These are phyloP conservation scores for Scartelaos histophorus DNA, from an alignment of 2,113 vertebrate species.

Conservation along the genomic window DNA sequence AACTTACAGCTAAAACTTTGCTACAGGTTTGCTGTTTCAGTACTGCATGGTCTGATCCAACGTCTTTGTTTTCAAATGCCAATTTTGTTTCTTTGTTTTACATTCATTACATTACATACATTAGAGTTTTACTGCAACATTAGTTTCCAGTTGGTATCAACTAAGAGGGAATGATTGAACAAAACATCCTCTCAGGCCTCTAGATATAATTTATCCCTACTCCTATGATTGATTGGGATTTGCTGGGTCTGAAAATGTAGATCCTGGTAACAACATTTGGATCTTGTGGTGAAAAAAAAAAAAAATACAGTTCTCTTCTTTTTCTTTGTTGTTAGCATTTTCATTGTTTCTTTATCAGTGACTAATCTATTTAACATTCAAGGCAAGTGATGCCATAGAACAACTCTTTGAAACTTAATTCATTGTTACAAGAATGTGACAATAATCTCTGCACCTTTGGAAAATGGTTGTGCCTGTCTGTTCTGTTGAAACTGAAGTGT, in stretches of 20 bases:
- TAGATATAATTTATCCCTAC: not conserved
- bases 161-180: not conserved
- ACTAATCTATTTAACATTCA: not conserved
- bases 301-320: not conserved
- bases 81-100: not conserved
- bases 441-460: slow-evolving; percentile 8
- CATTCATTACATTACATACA: not conserved
- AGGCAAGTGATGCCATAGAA: not conserved
- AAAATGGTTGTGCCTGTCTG: slow-evolving; percentile 42
- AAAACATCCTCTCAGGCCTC: not conserved
- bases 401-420: not conserved
- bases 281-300: not conserved
- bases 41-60: slow-evolving; percentile 44
- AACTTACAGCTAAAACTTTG: slow-evolving; percentile 31
- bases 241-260: not conserved
- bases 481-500: slow-evolving; percentile 18
- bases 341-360: not conserved
- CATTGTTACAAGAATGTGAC: not conserved
- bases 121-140: not conserved
- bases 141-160: not conserved
- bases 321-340: not conserved
- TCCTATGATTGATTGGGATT: not conserved
- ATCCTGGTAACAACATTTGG: not conserved
- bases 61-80: not conserved
- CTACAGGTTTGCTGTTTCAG: slow-evolving; percentile 32